Base-by-base conservation (phyloP, 37 sponge, comb jelly and placozoan species). In the Eunapius fragilis region DNA sequence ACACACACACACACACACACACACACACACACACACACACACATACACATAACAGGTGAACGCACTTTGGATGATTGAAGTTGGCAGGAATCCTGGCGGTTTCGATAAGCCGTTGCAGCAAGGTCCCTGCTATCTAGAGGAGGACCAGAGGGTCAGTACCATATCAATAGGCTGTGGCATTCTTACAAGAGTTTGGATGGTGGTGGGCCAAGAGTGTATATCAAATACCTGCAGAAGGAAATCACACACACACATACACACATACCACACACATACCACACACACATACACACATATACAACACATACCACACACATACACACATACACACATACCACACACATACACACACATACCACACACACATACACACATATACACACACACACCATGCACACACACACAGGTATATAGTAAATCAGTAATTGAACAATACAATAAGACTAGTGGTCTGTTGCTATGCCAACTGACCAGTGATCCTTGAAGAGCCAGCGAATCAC, bases 391-490 rank as follows among this genome's bases (percentile, higher is more conserved):
- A n/a, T n/a, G n/a, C n/a, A n/a, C n/a, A n/a, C n/a, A n/a, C n/a
- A 34, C 28, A 11, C 13, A 26, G 27, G 76, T 26, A 32, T 27
- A 13, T 24, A 78, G 41, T 80, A 68, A 13, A 67, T 2, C 80
- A 45, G 47, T 2, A 79, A 6, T 5, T 50, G 41, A 25, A 12
- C n/a, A 13, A 12, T 5, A 32, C 9, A 10, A 5, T 25, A 3
- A 13, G 38, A 32, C 5, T 7, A 10, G 4, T 31, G 13, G 32
- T 12, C 6, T 14, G 33, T 34, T 24, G 37, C 27, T 24, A 45
- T 27, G 12, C 0, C 47, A n/a, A 37, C 50, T 74, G 6, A 91
- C 91, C 73, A 91, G 45, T 31, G 91, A 77, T 14, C 89, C 89
- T 6, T 80, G 30, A 0, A 25, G 32, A 14, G 70, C 69, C 10